Conservation (phyloP, 2,113 vertebrate genomes). For the Aspiorhynchus laticeps region DNA sequence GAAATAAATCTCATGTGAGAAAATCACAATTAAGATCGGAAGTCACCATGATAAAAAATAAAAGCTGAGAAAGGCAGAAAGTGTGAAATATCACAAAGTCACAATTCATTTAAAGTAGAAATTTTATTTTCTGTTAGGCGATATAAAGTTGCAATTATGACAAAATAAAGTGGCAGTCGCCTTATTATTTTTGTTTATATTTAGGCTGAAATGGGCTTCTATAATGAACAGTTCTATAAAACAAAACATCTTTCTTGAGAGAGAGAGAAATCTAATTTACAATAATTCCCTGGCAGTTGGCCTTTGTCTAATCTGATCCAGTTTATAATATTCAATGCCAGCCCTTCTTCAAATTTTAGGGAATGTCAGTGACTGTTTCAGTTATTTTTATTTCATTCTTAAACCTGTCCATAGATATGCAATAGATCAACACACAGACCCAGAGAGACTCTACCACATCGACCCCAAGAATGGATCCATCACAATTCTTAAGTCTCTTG, state of each 20-base stretch:
- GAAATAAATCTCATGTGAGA: too few relatives aligned
- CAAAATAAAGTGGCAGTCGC: not conserved
- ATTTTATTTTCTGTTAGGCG: not conserved
- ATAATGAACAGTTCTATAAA: not conserved
- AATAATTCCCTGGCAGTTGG: not conserved
- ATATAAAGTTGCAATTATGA: not conserved
- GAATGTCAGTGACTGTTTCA: slow-evolving; percentile 47
- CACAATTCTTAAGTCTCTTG: slow-evolving; percentile 80
- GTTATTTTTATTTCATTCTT: slow-evolving; percentile 35
- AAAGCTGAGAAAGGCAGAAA: not conserved
- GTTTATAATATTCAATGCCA: not conserved
- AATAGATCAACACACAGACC: slow-evolving; percentile 83
- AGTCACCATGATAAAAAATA: not conserved
- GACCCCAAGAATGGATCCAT: slow-evolving; percentile 84
- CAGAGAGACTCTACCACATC: slow-evolving; percentile 82
- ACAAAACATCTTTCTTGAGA: not conserved
- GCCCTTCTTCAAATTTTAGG: not conserved
- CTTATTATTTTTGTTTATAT: not conserved
- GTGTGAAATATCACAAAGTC: not conserved
- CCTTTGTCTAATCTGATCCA: not conserved
- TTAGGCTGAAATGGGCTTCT: not conserved
- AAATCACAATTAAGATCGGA: too few relatives aligned
- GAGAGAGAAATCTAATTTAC: not conserved
- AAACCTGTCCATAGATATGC: slow-evolving; percentile 75
- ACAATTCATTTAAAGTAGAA: not conserved